phyloP scores from a whole-genome alignment of 1,140 invertebrate species.

The Copidosoma floridanum region DNA sequence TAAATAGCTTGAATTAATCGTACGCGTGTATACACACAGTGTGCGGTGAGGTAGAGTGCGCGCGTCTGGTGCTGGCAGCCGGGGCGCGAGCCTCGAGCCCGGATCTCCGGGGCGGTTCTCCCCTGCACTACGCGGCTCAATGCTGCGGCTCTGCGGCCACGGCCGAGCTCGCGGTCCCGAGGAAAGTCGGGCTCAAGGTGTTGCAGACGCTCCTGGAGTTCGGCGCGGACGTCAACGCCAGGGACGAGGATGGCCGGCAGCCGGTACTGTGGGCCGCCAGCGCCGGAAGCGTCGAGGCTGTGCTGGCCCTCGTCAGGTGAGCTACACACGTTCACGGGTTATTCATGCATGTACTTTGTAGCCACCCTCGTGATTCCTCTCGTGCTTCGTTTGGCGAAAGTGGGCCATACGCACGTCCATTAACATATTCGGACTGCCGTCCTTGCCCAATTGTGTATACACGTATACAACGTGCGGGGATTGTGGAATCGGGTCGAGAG shows the following conservation, averaged over 20 bases:
- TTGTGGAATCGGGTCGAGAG: too few relatives aligned
- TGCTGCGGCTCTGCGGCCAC: constrained; percentile 82
- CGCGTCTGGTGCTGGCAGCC: constrained; percentile 79
- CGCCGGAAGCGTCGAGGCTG: constrained; percentile 88
- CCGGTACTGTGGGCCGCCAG: constrained; percentile 96
- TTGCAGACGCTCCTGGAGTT: constrained; percentile 79
- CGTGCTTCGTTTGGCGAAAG: too few relatives aligned
- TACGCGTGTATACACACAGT: constrained; percentile 61
- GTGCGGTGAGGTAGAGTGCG: constrained; percentile 83
- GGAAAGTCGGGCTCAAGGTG: constrained; percentile 72
- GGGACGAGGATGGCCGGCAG: constrained; percentile 88
- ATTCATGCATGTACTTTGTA: too few relatives aligned
- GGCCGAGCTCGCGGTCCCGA: constrained; percentile 58
- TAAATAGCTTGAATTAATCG: not conserved
- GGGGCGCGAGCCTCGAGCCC: constrained; percentile 82
- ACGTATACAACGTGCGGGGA: too few relatives aligned
- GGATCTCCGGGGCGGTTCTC: constrained; percentile 91
- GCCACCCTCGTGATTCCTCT: too few relatives aligned
- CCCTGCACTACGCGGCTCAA: constrained; percentile 95
- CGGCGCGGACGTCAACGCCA: constrained; percentile 77
- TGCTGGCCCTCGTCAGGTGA: constrained; percentile 82
- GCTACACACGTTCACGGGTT: too few relatives aligned
- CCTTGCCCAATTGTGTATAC: too few relatives aligned
- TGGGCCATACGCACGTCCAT: too few relatives aligned
- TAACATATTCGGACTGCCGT: too few relatives aligned